A percentile compares a stretch with the other conserved stretches of the same genome.
Conservation (phyloP, 92 coral and sea anemone genomes). For the Montipora capitata region DNA sequence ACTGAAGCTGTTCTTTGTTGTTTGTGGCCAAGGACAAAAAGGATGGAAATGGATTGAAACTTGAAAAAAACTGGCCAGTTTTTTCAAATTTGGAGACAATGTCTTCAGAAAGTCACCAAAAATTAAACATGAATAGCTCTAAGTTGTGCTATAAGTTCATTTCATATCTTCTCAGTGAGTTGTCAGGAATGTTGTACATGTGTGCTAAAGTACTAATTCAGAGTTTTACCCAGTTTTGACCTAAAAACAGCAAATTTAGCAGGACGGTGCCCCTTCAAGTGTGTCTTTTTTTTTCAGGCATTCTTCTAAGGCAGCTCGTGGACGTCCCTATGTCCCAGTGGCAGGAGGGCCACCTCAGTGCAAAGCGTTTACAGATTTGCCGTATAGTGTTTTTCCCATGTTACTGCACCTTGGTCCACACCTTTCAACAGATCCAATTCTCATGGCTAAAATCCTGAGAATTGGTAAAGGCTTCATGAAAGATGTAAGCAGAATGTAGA, state of each 20-base stretch:
- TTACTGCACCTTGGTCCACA: constrained; percentile 93
- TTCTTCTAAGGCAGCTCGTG: constrained; percentile 97
- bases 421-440: constrained; percentile 92
- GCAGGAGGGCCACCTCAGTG: constrained; percentile 91
- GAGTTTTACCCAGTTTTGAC: too few species aligned
- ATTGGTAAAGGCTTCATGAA: constrained; percentile 95
- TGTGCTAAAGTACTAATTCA: too few species aligned
- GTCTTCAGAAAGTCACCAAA: too few species aligned
- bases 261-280: background rate
- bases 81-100: too few species aligned
- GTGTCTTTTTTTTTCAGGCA: constrained; percentile 50
- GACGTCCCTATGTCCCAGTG: constrained; percentile 88
- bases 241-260: background rate
- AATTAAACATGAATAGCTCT: too few species aligned
- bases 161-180: too few species aligned
- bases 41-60: too few species aligned
- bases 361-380: constrained; percentile 77
- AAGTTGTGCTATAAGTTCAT: too few species aligned
- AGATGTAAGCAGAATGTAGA: constrained; percentile 74
- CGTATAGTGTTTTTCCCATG: constrained; percentile 89
- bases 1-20: too few species aligned
- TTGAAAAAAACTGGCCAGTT: too few species aligned
- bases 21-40: too few species aligned
- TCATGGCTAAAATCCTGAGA: constrained; percentile 95
- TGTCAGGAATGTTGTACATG: too few species aligned